Evolutionary conservation across 2,888 invertebrate species (phyloP).

Genomic region (Lasioglossum lativentre): DNA sequence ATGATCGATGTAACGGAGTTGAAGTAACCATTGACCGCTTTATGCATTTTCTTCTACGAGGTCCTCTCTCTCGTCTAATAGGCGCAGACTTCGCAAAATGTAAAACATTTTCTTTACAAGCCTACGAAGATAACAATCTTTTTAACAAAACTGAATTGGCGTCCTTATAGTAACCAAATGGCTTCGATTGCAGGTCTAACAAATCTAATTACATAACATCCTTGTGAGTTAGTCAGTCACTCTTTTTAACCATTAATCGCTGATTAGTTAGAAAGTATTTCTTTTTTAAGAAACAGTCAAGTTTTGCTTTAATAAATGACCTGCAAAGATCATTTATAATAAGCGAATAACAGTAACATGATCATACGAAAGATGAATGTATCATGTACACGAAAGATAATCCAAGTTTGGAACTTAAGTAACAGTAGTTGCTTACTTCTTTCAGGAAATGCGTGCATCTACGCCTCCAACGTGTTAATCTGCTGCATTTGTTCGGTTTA

Average conservation of each 20-base stretch:
- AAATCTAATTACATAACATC: constrained; percentile 63
- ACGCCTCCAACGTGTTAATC: constrained; percentile 81
- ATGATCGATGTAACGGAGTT: constrained; percentile 79
- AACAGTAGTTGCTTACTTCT: constrained; percentile 73
- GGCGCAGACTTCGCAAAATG: constrained; percentile 82
- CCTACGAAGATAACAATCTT: constrained; percentile 73
- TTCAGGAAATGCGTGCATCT: constrained; percentile 80
- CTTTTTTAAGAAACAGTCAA: constrained; percentile 53
- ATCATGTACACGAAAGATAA: constrained; percentile 33
- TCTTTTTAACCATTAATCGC: constrained; percentile 53
- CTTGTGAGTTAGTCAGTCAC: constrained; percentile 61
- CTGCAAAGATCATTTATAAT: constrained; percentile 65
- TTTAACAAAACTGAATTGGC: constrained; percentile 57
- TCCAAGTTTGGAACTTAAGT: background rate
- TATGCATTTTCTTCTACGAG: constrained; percentile 82
- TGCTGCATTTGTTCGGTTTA: constrained; percentile 79
- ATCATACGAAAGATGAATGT: constrained; percentile 22
- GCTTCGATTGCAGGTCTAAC: constrained; percentile 59
- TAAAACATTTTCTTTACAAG: constrained; percentile 83
- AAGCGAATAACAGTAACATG: constrained; percentile 49
- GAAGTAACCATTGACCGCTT: constrained; percentile 83
- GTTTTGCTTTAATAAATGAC: constrained; percentile 66
- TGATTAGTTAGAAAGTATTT: constrained; percentile 62
- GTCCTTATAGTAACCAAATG: constrained; percentile 60
- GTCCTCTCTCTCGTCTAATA: constrained; percentile 79